A percentile compares a stretch with the other conserved stretches of the same genome.
Evolutionary conservation across 2,113 vertebrate genomes (phyloP).

Genomic region (Peromyscus leucopus): DNA sequence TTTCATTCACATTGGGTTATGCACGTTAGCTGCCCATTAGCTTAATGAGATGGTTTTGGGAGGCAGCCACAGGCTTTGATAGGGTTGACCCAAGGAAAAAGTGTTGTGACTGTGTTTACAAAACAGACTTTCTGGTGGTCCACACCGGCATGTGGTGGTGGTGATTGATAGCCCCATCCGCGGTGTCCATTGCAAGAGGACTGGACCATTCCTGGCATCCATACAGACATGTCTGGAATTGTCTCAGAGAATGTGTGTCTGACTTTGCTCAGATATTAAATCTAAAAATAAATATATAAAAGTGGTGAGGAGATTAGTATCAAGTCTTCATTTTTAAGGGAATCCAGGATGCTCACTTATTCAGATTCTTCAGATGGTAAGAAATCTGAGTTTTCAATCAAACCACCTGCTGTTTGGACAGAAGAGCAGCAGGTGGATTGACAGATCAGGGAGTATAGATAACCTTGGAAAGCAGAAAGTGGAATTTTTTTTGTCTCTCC

Average conservation of each 20-base stretch:
- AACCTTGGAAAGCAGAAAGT: background rate
- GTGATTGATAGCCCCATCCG: background rate
- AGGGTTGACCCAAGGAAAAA: background rate
- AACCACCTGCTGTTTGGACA: constrained; percentile 24
- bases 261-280: background rate
- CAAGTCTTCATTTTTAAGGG: background rate
- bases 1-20: background rate
- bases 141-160: background rate
- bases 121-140: background rate
- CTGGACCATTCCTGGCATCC: background rate
- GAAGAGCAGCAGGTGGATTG: background rate
- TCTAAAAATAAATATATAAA: background rate
- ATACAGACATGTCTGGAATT: background rate
- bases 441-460: background rate
- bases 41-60: background rate
- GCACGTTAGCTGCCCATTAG: background rate
- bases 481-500: background rate
- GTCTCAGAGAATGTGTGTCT: background rate
- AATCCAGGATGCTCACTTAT: background rate
- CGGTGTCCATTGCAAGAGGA: background rate
- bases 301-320: background rate
- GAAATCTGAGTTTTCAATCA: constrained; percentile 2
- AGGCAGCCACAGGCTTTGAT: background rate
- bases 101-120: background rate
- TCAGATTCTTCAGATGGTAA: background rate